These are phyloP conservation scores for Morone saxatilis DNA, from an alignment of 2,113 vertebrate genomes.

Conservation along the genomic window DNA sequence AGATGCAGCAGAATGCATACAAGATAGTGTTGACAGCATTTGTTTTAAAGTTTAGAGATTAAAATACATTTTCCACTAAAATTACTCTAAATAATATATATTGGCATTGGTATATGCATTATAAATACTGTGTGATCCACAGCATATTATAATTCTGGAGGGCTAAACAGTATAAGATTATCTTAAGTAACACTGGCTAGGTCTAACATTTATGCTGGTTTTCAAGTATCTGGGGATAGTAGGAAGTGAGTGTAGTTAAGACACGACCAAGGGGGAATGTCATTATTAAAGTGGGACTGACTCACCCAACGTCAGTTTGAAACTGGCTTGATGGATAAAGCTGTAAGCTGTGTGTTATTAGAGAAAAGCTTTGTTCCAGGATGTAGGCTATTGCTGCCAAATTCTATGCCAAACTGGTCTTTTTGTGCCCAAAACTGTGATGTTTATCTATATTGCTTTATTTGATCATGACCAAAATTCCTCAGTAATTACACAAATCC, in stretches of 20 bases:
- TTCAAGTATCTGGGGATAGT: neutral
- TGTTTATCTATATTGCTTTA: neutral
- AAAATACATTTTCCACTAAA: no score
- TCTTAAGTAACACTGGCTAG: neutral
- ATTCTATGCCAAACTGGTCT: slow-evolving; percentile 13
- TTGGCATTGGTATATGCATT: no score
- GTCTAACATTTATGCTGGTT: neutral
- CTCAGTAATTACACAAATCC: neutral
- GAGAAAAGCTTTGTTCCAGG: slow-evolving; percentile 37
- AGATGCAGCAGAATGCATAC: neutral
- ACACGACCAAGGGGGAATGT: neutral
- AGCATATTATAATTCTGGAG: neutral
- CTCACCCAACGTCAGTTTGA: slow-evolving; percentile 13
- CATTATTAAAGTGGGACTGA: neutral
- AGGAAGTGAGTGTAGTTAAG: neutral
- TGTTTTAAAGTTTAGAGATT: neutral
- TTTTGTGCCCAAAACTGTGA: slow-evolving; percentile 14
- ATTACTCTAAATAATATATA: no score
- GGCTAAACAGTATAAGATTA: neutral
- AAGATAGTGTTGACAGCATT: neutral
- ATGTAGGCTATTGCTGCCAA: slow-evolving; percentile 4
- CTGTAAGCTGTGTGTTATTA: slow-evolving; percentile 21
- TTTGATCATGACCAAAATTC: slow-evolving; percentile 11
- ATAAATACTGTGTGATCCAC: no score
- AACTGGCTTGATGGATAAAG: slow-evolving; percentile 37